A percentile compares a stretch with the other conserved stretches of the same genome.
These are phyloP conservation scores for Nycticebus coucang DNA, from an alignment of 2,113 vertebrate species.

Conservation along the genomic window DNA sequence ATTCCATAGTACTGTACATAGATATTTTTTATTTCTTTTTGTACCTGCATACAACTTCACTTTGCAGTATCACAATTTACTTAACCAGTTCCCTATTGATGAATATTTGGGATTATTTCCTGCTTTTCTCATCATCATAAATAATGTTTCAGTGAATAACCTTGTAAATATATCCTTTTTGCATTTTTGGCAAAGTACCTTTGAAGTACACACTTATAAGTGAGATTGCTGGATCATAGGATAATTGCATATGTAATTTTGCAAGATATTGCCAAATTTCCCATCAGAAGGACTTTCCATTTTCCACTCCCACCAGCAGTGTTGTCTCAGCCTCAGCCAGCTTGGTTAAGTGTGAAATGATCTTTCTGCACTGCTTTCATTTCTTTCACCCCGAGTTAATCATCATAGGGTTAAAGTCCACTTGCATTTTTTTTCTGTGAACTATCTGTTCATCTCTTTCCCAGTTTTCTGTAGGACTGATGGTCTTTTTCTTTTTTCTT, in stretches of 20 bases:
- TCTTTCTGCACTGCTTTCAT: slow-evolving; percentile 26
- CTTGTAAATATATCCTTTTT: slow-evolving; percentile 4
- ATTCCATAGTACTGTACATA: neutral
- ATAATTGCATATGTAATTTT: slow-evolving; percentile 26
- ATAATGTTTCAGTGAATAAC: neutral
- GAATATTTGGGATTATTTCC: neutral
- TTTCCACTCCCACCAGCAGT: neutral
- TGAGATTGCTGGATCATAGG: neutral
- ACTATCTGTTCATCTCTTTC: neutral
- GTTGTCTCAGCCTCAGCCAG: neutral
- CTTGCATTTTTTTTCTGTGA: slow-evolving; percentile 1
- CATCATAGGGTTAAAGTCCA: neutral
- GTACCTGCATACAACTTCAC: neutral
- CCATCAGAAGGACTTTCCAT: neutral
- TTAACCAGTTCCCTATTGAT: neutral
- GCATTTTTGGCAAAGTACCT: neutral
- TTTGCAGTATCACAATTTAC: slow-evolving; percentile 2
- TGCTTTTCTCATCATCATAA: slow-evolving; percentile 15
- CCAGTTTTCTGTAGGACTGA: neutral
- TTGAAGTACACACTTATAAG: slow-evolving; percentile 34
- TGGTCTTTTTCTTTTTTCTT: neutral
- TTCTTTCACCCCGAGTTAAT: slow-evolving; percentile 26
- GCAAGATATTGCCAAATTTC: slow-evolving; percentile 4
- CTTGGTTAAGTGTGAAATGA: neutral
- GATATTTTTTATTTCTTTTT: neutral